Evolutionary conservation across 2,888 invertebrate species (phyloP), one percentile per base, ranked within the genome.

Genomic region (Julus scandinavius): DNA sequence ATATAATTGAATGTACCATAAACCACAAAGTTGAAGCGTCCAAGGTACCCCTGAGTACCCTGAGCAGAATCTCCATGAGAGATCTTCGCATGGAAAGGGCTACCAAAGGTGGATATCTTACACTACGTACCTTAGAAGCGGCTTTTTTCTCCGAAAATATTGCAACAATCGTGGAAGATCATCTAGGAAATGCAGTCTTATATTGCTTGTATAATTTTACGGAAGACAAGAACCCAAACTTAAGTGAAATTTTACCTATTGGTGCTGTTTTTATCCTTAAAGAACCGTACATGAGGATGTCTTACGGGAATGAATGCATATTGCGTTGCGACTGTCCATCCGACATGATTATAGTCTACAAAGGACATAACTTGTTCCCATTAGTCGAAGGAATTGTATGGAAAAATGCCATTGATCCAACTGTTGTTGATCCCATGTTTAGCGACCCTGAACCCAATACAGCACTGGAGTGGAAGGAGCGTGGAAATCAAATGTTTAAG

Each of bases 241-340:
- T 54, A 15, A 54, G 11, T 11, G 29, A 13, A 5, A n/a, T 83
- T 13, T 87, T 87, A 20, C 45, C 45, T 9, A 7, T 20, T 20
- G 87, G 87, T 5, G 20, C 54, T 29, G 87, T 87, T 6, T 54
- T 87, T 5, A 50, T 50, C 50, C 29, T 87, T 7, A 87, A 87
- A 15, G 87, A 87, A 54, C 87, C 87, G 1, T n/a, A 50, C 54
- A 11, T 50, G 1, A n/a, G 9, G 50, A 87, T 40, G 9, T 7
- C 13, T 20, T 2, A 3, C 7, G 50, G 9, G 13, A 38, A 50
- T 29, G 20, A 7, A 11, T 50, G n/a, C 4, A 20, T 20, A 1
- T 1, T 87, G 20, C 29, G 54, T 15, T 87, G 87, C 20, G 49
- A 50, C 20, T 50, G 87, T 87, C 87, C 87, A 15, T 45, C 50